Conservation (phyloP, 2,797 vertebrate genomes). For the Masticophis lateralis region DNA sequence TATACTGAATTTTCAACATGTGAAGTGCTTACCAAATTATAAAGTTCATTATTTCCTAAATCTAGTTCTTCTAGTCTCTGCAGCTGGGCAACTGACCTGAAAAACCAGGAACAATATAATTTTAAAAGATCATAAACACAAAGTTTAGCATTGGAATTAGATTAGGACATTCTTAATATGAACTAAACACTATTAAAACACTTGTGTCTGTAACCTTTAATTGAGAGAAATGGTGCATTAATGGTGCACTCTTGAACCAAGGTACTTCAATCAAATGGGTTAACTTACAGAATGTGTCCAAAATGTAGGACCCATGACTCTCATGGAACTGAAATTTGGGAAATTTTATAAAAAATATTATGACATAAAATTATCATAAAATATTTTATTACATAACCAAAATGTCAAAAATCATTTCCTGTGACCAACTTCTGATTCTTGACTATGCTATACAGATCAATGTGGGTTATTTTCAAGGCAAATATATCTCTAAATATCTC, state of each 20-base stretch:
- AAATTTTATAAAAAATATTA: neutral
- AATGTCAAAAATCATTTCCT: neutral
- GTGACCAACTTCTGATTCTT: neutral
- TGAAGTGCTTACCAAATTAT: slow-evolving; percentile 81
- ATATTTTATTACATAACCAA: neutral
- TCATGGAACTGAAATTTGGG: neutral
- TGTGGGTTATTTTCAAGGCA: neutral
- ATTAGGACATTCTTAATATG: neutral
- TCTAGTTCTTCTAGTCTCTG: slow-evolving; percentile 95
- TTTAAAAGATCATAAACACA: neutral
- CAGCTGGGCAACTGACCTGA: slow-evolving; percentile 89
- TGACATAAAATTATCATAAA: neutral
- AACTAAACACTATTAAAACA: neutral
- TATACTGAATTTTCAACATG: neutral
- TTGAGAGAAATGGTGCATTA: neutral
- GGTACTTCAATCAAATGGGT: neutral
- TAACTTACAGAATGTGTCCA: neutral
- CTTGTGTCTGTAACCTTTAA: neutral
- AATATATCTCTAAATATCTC: neutral
- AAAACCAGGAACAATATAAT: slow-evolving; percentile 21
- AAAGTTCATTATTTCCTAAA: slow-evolving; percentile 96
- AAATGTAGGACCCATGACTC: neutral
- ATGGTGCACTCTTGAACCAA: neutral
- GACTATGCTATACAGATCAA: neutral
- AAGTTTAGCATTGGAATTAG: neutral